Base-by-base conservation (phyloP, 2,113 vertebrate genomes). In the Siphamia tubifer region DNA sequence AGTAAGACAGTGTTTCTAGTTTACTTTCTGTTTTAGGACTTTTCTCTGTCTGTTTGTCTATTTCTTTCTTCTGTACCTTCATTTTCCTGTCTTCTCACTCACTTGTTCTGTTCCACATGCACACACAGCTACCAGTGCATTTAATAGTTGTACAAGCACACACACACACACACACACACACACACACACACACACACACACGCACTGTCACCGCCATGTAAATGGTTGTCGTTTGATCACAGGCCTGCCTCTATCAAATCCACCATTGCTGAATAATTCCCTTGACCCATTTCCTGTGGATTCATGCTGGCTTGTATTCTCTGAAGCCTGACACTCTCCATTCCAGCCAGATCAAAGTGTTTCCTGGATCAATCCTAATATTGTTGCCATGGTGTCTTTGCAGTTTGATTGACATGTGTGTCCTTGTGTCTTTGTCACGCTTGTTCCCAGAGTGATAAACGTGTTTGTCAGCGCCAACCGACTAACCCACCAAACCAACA, bases 401-500 rank as follows among this genome's bases (percentile, higher is more conserved):
- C 67, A 9, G 11, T 44, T 3, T 82, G 87, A 82, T 54, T 84
- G 82, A 87, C 78, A 42, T 2, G 12, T 39, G 67, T 77, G 71
- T 75, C 67, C 74, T 64, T 74, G 74, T 80, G 55, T 88, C 61
- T 86, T 48, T 80, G 75, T 79, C 76, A 71, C 21, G 51, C 12
- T 81, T 88, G 51, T 77, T 91, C 76, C 35, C 93, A 98, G 96
- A 93, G 95, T 93, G 91, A 95, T 96, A 93, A 96, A 96, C 76
- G 96, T 98, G 90, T 98, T 97, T 89, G 77, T 96, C 93, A 98
- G 96, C 92, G 95, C 95, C 95, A 98, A 97, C 91, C 94, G 93
- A 88, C 94, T 99, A 93, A 95, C 94, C 92, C 96, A 98, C 94
- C 96, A 98, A 95, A 99, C 96, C 94, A 98, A 97, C 95, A 95